Evolutionary conservation across 2,888 invertebrate species (phyloP), one percentile per base, ranked within the genome.

Genomic region (Nezara viridula): DNA sequence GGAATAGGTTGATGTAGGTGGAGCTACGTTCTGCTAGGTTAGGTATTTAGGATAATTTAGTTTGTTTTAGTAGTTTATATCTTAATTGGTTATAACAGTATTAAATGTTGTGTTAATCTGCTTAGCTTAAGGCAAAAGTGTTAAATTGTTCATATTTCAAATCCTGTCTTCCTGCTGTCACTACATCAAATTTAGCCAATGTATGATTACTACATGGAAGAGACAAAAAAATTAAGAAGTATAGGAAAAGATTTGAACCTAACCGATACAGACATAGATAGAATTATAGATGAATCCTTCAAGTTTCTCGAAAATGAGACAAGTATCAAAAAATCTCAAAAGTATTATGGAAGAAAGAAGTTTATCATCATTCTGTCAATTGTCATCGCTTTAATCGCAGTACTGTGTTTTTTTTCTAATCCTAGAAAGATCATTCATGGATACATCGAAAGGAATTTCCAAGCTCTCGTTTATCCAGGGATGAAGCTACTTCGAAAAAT

Each of bases 401-500:
- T 90, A 12, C 27, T 90, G 92, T 94, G 89, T 93, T 94, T 91
- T 91, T 73, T 94, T 90, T 91, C 94, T 86, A 94, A 95, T 91
- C 95, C 95, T 92, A 95, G 90, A 77, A 91, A 95, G 92, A 94
- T 95, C 40, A 94, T 96, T 21, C 95, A 95, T 90, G 95, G 95
- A 92, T 94, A 95, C 91, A 93, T 96, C 91, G 93, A 96, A 91
- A 94, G 96, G 92, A 95, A 96, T 93, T 94, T 96, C 44, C 97
- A 97, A 93, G 96, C 96, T 90, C 95, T 95, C 91, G 96, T 97
- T 91, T 97, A 97, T 93, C 97, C 97, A 19, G 96, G 96, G 21
- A 94, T 97, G 93, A 95, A 96, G 91, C 92, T 96, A 49, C 93
- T 97, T 92, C 94, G 97, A 89, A 95, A 95, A 91, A 92, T 96